Evolutionary conservation across 2,797 vertebrate genomes (phyloP), one percentile per base, ranked within the genome.

Genomic region (Microcaecilia unicolor): DNA sequence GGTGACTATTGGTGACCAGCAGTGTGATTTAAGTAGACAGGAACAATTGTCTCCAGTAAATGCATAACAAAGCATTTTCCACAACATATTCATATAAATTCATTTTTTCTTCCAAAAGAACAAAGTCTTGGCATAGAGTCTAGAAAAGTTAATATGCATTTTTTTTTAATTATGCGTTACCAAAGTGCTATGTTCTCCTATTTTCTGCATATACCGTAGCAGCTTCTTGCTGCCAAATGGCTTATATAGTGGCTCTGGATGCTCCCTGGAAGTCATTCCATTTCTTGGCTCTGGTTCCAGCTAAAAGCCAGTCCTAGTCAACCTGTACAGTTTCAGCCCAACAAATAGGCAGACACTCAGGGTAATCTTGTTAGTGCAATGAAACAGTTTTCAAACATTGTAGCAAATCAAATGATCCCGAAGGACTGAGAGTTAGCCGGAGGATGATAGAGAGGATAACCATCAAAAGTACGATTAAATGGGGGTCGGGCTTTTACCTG

Each of bases 311-410:
- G 78, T 76, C 80, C 68, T 73, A 84, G 86, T 85, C 84, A 81
- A 81, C 74, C 75, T 60, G 78, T 81, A 71, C 80, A 76, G 86
- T 84, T 85, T 75, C 76, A 74, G 74, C 59, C 64, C 67, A 78
- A 83, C 75, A 83, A 73, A 78, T 76, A 85, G 84, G 85, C 82
- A 76, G 52, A 79, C 81, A 81, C 79, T 89, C 71, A 55, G 70
- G 74, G 74, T 85, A 87, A 93, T 91, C 87, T 89, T 74, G 69
- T 92, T 85, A 90, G 85, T 78, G 73, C 73, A 72, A 87, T 65
- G 79, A 89, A 85, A 81, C 76, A 73, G 76, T 89, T 91, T 91
- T 87, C 83, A 87, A 83, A 86, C 89, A 84, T 85, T 78, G 78
- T 81, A 66, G 85, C 79, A 89, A 84, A 85, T 84, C 76, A 83